Percentiles rank a stretch among this genome's conserved stretches.
phyloP scores from a whole-genome alignment of 2,113 vertebrate species.

The Pygoscelis adeliae region DNA sequence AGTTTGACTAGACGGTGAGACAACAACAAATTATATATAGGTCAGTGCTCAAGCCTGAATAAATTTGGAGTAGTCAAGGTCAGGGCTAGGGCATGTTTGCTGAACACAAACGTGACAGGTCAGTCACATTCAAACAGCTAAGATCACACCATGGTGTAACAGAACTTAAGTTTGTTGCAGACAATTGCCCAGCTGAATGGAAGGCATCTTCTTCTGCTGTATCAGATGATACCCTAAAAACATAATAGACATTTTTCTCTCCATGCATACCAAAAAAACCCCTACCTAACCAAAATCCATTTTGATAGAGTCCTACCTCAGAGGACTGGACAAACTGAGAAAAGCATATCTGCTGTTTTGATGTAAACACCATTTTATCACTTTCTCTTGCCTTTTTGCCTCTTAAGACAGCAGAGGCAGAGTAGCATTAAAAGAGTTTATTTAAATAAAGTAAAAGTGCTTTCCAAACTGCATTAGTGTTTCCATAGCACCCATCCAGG shows the following conservation, averaged over 20 bases:
- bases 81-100: constrained; percentile 8
- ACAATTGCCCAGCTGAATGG: neutral
- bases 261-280: neutral
- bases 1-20: neutral
- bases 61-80: constrained; percentile 10
- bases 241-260: neutral
- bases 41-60: constrained; percentile 32
- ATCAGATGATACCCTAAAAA: neutral
- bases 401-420: neutral
- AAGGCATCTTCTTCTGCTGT: neutral
- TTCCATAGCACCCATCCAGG: neutral
- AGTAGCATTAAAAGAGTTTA: neutral
- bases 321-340: neutral
- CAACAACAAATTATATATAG: constrained; percentile 41
- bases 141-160: neutral
- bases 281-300: neutral
- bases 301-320: neutral
- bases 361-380: neutral
- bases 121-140: neutral
- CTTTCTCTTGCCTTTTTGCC: neutral
- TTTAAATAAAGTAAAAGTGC: neutral
- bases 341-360: neutral
- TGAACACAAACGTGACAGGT: neutral
- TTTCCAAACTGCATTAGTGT: neutral
- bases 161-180: neutral